phyloP scores from a whole-genome alignment of 2,113 vertebrate species.

The Chlamydotis undulata region DNA sequence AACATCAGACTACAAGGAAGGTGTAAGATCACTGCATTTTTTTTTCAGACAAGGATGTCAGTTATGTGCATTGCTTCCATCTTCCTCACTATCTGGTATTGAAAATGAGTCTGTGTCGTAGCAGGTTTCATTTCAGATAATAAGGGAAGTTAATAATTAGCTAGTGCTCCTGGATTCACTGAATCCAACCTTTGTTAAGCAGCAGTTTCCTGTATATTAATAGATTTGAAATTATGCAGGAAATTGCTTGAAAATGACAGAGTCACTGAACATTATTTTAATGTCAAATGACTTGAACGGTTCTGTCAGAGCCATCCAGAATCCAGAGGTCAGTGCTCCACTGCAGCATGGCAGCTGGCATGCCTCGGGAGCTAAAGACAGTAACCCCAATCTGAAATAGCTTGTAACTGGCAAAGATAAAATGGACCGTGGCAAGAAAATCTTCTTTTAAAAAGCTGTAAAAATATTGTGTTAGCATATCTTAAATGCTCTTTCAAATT shows the following conservation, averaged over 20 bases:
- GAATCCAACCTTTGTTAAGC: constrained; percentile 72
- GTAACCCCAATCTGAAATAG: neutral
- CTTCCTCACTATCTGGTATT: constrained; percentile 46
- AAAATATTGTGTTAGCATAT: neutral
- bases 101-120: constrained; percentile 53
- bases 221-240: constrained; percentile 80
- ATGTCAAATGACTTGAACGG: constrained; percentile 69
- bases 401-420: neutral
- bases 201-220: constrained; percentile 77
- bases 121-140: constrained; percentile 65
- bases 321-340: constrained; percentile 49
- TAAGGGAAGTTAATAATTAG: constrained; percentile 70
- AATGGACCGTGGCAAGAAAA: neutral
- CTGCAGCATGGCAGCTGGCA: neutral
- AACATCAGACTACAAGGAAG: neutral
- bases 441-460: neutral
- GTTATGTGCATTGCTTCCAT: neutral
- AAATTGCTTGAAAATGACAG: constrained; percentile 77
- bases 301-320: constrained; percentile 68
- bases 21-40: neutral
- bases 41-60: constrained; percentile 6
- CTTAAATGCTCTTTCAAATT: neutral
- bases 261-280: constrained; percentile 72
- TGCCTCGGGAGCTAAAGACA: neutral
- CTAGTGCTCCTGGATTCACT: constrained; percentile 61